Evolutionary conservation across 2,113 vertebrate genomes (phyloP), one percentile per base, ranked within the genome.

Genomic region (Aegotheles bennettii): DNA sequence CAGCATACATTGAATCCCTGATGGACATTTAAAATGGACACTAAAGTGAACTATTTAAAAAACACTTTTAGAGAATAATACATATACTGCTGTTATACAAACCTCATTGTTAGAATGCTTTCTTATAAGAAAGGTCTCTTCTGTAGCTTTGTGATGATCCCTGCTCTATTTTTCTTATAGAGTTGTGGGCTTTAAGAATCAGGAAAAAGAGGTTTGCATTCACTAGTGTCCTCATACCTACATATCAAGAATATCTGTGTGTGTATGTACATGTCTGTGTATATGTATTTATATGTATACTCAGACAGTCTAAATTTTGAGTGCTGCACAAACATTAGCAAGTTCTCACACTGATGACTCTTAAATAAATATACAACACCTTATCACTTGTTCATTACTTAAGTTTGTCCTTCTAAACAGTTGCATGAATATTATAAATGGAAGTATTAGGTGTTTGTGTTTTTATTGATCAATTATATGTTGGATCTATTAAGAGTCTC

Each of bases 31-130:
- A 65, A 87, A 87, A 78, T n/a, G 78, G 48, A 59, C 47, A n/a
- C 12, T 57, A 31, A 53, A 53, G 14, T 3, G 7, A 59, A 54
- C 74, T 80, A 84, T 47, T 87, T 75, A 10, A 71, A 65, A 83
- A 71, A 15, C 35, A 33, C 9, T 67, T 77, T 36, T 51, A 73
- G 25, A 81, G 59, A 77, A 67, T 40, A 81, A 80, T 56, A 71
- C 59, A 9, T 36, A 45, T 3, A 48, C 12, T 0, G 0, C 2
- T 17, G 40, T 82, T 73, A 51, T 13, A 38, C 15, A 67, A 85
- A 33, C 12, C 33, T 81, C 45, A 50, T 82, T 73, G 40, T 82
- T 81, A 56, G 7, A 50, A 24, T 53, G 21, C 11, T 75, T 64
- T 57, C 36, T 84, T 80, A 26, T 26, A 80, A 53, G 19, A 48